A percentile compares a stretch with the other conserved stretches of the same genome.
phyloP scores from a whole-genome alignment of 2,888 invertebrate species.

The Dromius quadrimaculatus region DNA sequence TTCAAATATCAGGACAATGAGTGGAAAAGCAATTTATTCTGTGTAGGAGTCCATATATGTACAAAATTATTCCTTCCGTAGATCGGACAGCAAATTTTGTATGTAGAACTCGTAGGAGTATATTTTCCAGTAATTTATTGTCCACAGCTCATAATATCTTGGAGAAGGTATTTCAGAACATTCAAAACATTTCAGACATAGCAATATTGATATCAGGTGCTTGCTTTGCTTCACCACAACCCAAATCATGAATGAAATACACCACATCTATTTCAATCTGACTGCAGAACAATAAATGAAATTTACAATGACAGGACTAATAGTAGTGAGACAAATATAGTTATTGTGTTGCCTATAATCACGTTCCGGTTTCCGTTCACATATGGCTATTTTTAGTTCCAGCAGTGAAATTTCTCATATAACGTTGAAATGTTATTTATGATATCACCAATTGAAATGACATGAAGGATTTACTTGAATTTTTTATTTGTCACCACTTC shows the following conservation, averaged over 20 bases:
- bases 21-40: no score
- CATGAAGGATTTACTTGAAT: constrained; percentile 8
- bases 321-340: constrained; percentile 35
- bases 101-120: no score
- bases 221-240: no score
- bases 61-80: no score
- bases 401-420: constrained; percentile 34
- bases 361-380: constrained; percentile 33
- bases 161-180: no score
- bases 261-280: constrained; percentile 43
- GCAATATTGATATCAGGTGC: no score
- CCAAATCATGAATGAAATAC: constrained; percentile 37
- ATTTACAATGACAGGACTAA: constrained; percentile 38
- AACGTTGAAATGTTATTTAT: constrained; percentile 25
- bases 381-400: constrained; percentile 11
- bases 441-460: constrained; percentile 23
- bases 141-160: no score
- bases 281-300: constrained; percentile 42
- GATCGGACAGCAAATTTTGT: no score
- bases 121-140: no score
- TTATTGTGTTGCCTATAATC: constrained; percentile 41
- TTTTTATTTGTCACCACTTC: constrained; percentile 22
- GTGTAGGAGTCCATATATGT: no score
- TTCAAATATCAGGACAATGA: no score
- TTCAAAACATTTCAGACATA: no score